Percentiles rank a stretch among this genome's conserved stretches.
Evolutionary conservation across 2,888 invertebrate genomes (phyloP).

Genomic region (Venustoraphidia nigricollis): DNA sequence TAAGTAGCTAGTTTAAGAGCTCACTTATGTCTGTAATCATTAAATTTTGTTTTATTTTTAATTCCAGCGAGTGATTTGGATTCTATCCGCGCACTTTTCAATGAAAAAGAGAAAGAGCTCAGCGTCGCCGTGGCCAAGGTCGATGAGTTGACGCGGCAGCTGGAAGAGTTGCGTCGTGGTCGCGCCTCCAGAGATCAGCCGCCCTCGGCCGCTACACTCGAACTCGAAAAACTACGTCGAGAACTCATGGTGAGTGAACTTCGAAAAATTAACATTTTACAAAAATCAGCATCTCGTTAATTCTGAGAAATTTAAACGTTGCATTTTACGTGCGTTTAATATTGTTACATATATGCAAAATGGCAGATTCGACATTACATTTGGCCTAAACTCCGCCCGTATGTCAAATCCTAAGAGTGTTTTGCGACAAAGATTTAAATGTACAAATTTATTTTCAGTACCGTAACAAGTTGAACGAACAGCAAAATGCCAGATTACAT

Average conservation of each 20-base stretch:
- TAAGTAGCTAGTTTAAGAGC: no score
- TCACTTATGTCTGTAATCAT: no score
- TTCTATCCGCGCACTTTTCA: conserved; percentile 88
- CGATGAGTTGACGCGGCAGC: conserved; percentile 85
- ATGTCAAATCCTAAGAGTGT: neutral
- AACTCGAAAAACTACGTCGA: conserved; percentile 80
- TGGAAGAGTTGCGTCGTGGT: conserved; percentile 74
- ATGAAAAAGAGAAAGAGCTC: conserved; percentile 94
- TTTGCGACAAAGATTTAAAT: neutral
- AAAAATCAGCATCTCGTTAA: no score
- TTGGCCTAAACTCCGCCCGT: neutral
- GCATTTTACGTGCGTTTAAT: no score
- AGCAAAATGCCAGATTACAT: conserved; percentile 80
- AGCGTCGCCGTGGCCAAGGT: conserved; percentile 95
- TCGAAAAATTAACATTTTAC: no score
- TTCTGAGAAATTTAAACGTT: no score
- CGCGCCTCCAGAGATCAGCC: conserved; percentile 38
- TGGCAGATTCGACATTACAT: neutral
- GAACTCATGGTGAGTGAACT: conserved; percentile 68
- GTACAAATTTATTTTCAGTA: conserved; percentile 44
- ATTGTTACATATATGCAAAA: no score
- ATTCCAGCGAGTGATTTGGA: conserved; percentile 83
- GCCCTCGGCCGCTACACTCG: conserved; percentile 61
- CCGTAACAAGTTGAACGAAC: conserved; percentile 89
- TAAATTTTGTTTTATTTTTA: conserved; percentile 11